Conservation (phyloP, 2,113 vertebrate genomes). For the Plecotus auritus region DNA sequence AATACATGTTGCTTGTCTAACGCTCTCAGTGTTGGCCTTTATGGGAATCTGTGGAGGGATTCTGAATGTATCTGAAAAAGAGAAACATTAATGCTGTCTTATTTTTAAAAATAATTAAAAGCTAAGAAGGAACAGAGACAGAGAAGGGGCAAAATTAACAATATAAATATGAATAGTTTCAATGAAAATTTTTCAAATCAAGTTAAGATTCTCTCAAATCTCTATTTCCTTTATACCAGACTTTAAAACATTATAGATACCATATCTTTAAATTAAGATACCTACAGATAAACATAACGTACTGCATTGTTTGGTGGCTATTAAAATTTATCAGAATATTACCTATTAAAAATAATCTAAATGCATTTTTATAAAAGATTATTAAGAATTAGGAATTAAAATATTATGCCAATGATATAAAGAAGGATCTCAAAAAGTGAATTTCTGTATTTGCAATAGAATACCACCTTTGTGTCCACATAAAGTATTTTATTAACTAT, state of each 20-base stretch:
- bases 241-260: background rate
- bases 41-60: background rate
- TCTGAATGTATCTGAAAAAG: background rate
- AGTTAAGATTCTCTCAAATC: background rate
- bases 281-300: background rate
- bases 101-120: background rate
- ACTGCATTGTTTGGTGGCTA: background rate
- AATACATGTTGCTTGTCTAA: background rate
- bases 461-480: background rate
- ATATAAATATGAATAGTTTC: background rate
- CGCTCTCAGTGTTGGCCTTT: background rate
- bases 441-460: background rate
- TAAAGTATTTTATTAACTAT: background rate
- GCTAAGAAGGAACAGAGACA: rapidly evolving
- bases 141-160: background rate
- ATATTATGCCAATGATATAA: background rate
- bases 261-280: background rate
- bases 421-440: background rate
- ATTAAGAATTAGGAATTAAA: background rate
- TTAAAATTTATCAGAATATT: background rate
- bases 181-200: background rate
- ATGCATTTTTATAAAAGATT: background rate
- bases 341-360: background rate
- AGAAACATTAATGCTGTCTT: background rate
- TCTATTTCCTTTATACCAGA: background rate